Base-by-base conservation (phyloP, 2,797 vertebrate species). In the Gallinago solitaria region DNA sequence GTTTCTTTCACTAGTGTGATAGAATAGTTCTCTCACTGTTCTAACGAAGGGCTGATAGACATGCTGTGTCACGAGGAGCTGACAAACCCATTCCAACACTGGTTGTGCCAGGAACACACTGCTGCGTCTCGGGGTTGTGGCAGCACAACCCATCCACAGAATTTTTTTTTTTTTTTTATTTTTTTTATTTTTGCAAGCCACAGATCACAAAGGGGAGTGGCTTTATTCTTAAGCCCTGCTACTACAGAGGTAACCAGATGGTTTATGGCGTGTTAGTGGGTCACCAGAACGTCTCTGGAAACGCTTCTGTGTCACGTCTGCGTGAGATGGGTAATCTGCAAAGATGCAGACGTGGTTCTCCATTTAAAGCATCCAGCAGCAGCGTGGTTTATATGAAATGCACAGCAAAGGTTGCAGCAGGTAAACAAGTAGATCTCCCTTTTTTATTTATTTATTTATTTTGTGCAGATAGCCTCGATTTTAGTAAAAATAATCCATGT, bases 301-400 rank as follows among this genome's bases (percentile, higher is more conserved):
- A 83, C 30, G 82, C 37, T 88, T 75, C 20, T 75, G 73, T 88
- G 76, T 73, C 53, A 8, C 15, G 69, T 51, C 68, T 56, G 45
- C 43, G 74, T 43, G 87, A 93, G 79, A 86, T 30, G 60, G 94
- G 87, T 91, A 82, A 88, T 86, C 84, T 86, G 69, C 73, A 78
- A 28, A 80, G 37, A 69, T 25, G 16, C 76, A 82, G 86, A 81
- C 71, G 67, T 69, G 69, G 61, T 75, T 71, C 65, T 89, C 45
- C 32, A 6, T 61, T 73, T 78, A 47, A 65, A 92, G 20, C 30
- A 9, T 33, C 24, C 15, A 77, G 59, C 81, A 74, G 60, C 78
- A 87, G 53, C 87, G 63, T 82, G 76, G 75, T 90, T 86, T 85
- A 69, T 71, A 11, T 18, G 47, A 41, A 87, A n/a, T 7, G 16